Percentiles rank a stretch among this genome's conserved stretches.
phyloP scores from a whole-genome alignment of 2,113 vertebrate species.

The Marcusenius ussheri region DNA sequence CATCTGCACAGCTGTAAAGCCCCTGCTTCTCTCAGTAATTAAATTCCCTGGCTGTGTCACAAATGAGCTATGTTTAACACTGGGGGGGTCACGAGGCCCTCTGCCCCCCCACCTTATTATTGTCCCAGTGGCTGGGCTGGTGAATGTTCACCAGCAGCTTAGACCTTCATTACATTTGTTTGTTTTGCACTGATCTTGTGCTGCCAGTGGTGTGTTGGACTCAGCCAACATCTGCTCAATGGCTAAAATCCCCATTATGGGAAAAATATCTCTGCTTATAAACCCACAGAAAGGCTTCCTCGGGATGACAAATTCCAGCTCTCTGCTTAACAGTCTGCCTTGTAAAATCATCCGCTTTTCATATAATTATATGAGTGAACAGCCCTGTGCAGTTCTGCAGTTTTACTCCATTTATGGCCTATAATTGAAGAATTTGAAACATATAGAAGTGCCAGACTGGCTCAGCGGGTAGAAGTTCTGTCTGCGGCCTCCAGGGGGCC shows the following conservation, averaged over 20 bases:
- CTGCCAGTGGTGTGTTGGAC: neutral
- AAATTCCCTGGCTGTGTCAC: neutral
- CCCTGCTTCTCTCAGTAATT: neutral
- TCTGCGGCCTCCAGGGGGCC: neutral
- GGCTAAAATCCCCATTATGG: neutral
- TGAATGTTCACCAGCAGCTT: constrained; percentile 14
- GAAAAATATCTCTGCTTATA: neutral
- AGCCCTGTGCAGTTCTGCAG: neutral
- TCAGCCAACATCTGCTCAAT: neutral
- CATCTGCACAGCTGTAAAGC: neutral
- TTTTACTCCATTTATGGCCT: neutral
- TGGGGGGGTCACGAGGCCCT: neutral
- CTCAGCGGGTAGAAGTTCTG: neutral
- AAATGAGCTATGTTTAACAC: constrained; percentile 6
- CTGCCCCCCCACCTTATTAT: neutral
- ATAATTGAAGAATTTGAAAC: neutral
- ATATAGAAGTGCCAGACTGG: neutral
- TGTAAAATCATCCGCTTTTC: neutral
- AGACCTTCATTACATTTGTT: constrained; percentile 8
- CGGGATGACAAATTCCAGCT: neutral
- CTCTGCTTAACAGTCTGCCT: neutral
- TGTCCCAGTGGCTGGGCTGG: neutral
- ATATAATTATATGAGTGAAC: neutral
- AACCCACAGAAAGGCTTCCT: neutral
- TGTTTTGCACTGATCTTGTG: neutral